Evolutionary conservation across 2,888 invertebrate species (phyloP), one percentile per base, ranked within the genome.

Genomic region (Metallyticus violacea): DNA sequence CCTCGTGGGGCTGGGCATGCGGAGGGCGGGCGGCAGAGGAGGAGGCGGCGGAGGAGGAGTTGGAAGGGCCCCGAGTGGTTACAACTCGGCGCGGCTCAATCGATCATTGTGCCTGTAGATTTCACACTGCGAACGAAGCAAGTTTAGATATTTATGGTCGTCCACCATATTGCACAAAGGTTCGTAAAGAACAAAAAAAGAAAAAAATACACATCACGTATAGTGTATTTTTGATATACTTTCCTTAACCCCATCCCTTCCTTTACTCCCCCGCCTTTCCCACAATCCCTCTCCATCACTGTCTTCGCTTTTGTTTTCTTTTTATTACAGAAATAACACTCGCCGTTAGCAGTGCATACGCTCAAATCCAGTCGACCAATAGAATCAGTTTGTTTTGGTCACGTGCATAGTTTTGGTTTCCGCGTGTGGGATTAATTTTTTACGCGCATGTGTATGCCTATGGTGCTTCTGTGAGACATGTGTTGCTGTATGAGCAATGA

Each of bases 31-130:
- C 26, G 22, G 40, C 7, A 81, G n/a, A 25, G 81, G 79, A 79
- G 86, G 79, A 27, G 86, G 79, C n/a, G 77, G 85, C 77, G 82
- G 86, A 82, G 82, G 85, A 79, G 79, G 62, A 79, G 40, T n/a
- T n/a, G n/a, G n/a, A 78, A 26, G 30, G 27, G 84, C 84, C 80
- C 40, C 85, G 77, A 29, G 79, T 62, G 85, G 79, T 78, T 79
- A 77, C 40, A 85, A 86, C 85, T 86, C 79, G 28, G 85, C 77
- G 81, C 81, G 85, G 40, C 81, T 76, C 85, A 87, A 87, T 87
- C 87, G 87, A 87, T 87, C 87, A 87, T 80, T 80, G 81, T 81
- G 85, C 27, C 78, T 84, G 87, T 87, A 85, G 87, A 87, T 87
- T 87, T 87, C 87, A 87, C 81, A 85, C 87, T 81, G 87, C 85